A percentile compares a stretch with the other conserved stretches of the same genome.
Conservation (phyloP, 92 coral and sea anemone species). For the Palythoa heliodiscus region DNA sequence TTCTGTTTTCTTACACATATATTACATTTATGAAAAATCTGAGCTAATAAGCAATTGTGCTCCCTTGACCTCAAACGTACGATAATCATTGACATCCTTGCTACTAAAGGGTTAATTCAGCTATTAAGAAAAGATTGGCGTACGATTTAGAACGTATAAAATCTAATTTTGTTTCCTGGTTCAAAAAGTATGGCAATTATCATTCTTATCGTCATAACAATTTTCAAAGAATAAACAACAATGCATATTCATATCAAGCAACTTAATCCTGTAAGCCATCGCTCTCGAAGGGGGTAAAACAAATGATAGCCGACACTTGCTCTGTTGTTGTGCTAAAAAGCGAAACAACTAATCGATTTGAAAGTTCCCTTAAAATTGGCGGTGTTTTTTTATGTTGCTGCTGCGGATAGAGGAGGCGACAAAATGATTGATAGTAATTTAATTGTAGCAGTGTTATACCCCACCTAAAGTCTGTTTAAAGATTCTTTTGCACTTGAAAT, state of each 20-base stretch:
- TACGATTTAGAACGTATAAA: neutral
- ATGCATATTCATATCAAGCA: neutral
- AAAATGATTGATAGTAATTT: slow-evolving; percentile 47
- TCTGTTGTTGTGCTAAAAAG: slow-evolving; percentile 16
- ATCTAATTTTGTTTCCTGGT: slow-evolving; percentile 2
- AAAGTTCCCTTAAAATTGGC: slow-evolving; percentile 34
- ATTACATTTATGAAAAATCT: neutral
- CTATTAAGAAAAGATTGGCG: neutral
- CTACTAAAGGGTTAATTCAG: slow-evolving; percentile 22
- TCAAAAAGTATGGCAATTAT: neutral
- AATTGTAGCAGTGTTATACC: slow-evolving; percentile 41
- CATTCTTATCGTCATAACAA: neutral
- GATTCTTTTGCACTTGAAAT: slow-evolving; percentile 37
- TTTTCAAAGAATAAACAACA: neutral
- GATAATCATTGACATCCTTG: neutral
- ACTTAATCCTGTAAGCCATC: slow-evolving; percentile 23
- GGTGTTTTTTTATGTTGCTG: slow-evolving; percentile 43
- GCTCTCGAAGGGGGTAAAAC: slow-evolving; percentile 44
- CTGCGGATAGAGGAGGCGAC: slow-evolving; percentile 39
- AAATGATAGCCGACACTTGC: slow-evolving; percentile 21
- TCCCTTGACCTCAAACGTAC: slow-evolving; percentile 6
- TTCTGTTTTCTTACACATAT: slow-evolving; percentile 26
- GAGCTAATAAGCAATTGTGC: neutral
- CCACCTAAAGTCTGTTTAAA: slow-evolving; percentile 41
- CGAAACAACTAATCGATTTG: slow-evolving; percentile 40